Evolutionary conservation across 2,797 vertebrate genomes (phyloP), one percentile per base, ranked within the genome.

Genomic region (Onychomys arenicola): DNA sequence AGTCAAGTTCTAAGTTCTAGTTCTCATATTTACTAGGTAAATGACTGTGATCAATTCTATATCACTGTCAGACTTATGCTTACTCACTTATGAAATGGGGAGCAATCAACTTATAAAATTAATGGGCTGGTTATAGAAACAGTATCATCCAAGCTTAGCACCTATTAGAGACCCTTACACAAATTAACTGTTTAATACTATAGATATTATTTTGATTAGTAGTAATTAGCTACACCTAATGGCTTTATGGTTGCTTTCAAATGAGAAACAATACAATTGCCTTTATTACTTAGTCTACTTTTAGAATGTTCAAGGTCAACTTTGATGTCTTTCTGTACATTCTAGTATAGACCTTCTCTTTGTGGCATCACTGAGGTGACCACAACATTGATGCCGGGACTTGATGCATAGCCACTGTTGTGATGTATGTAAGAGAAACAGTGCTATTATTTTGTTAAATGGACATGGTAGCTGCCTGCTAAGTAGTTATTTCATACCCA

Each of bases 61-160:
- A 88, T 83, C 6, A 29, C 85, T 25, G 59, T 27, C n/a, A 93
- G 34, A 5, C 5, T 55, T 94, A 76, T 5, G 1, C 46, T 94
- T 90, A 63, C 2, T 93, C n/a, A 90, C 77, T 57, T 96, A 13
- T 71, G 96, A 97, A 94, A 87, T 49, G 17, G 65, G 2, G 0
- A 73, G 8, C 61, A 95, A 86, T 83, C 43, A 82, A 27, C 76
- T 34, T 83, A 23, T 71, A n/a, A 89, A 34, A 71, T 16, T 93
- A 32, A 73, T 77, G 57, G 27, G 6, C 4, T 57, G 82, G 17
- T 57, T 92, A 11, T 63, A 85, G 67, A 86, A 52, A 61, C 40
- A 93, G 55, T 90, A 91, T 63, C 77, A 78, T 93, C 29, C n/a
- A 52, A 16, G 13, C 65, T 93, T 55, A 91, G n/a, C 7, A 93